Percentiles rank a stretch among this genome's conserved stretches.
Conservation (phyloP, 2,888 invertebrate species). For the Allygus modestus region DNA sequence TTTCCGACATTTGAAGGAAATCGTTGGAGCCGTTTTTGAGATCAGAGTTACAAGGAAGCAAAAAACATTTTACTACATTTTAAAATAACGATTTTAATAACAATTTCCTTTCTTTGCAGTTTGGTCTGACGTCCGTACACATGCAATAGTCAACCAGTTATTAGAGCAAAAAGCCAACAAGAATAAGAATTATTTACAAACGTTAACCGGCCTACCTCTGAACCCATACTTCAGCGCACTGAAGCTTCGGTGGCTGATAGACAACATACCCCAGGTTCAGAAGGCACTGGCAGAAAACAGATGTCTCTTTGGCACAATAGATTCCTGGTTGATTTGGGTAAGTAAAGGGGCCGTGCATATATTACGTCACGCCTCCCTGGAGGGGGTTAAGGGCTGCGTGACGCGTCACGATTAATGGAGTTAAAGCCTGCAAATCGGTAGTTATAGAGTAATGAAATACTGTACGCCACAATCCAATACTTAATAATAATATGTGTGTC, state of each 20-base stretch:
- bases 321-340: constrained; percentile 98
- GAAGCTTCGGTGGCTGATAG: constrained; percentile 95
- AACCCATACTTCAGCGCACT: constrained; percentile 87
- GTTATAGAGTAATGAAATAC: too few relatives aligned
- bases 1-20: too few relatives aligned
- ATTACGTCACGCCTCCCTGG: too few relatives aligned
- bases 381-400: too few relatives aligned
- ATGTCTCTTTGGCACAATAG: constrained; percentile 93
- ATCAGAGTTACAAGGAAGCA: too few relatives aligned
- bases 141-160: constrained; percentile 90
- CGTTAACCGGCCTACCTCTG: constrained; percentile 83
- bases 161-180: constrained; percentile 83
- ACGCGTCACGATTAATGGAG: too few relatives aligned
- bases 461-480: too few relatives aligned
- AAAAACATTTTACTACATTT: too few relatives aligned
- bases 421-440: not conserved
- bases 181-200: constrained; percentile 76
- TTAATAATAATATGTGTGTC: too few relatives aligned
- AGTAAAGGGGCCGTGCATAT: constrained; percentile 63
- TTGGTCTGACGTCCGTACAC: constrained; percentile 97
- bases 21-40: too few relatives aligned
- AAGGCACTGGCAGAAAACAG: constrained; percentile 83
- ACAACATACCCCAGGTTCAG: constrained; percentile 87
- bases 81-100: too few relatives aligned
- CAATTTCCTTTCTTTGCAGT: constrained; percentile 80